Base-by-base conservation (phyloP, 2,113 vertebrate genomes). In the Eonycteris spelaea region DNA sequence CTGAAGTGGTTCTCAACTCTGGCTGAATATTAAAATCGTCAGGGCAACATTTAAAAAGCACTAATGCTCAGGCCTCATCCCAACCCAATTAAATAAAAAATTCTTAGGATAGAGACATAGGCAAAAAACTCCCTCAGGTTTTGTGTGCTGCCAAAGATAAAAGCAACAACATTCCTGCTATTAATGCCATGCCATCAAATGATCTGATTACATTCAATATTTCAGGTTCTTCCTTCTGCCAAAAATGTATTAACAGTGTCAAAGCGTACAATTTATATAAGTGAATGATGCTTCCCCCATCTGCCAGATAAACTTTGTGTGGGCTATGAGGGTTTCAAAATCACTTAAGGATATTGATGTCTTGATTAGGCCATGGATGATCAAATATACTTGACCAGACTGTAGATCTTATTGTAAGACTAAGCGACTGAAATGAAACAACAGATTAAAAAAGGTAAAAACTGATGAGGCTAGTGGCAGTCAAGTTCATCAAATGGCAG, bases 51-150 rank as follows among this genome's bases (percentile, higher is more conserved):
- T 71, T 90, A 24, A 95, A 83, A 80, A 83, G 45, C 65, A 80
- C 19, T 83, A 40, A 85, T 65, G 71, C 6, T 74, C 53, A 90
- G 80, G 35, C 10, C 28, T 82, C 75, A 79, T 67, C 51, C 30
- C 77, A 86, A 61, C 15, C 8, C 53, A 96, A 88, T 68, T 90
- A 94, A 73, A 85, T 85, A 57, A 95, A 77, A 95, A 86, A 51
- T 91, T 90, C 73, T 48, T 30, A 40, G 7, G 15, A 19, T 28
- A 26, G 12, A 93, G 26, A 30, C 15, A 84, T 12, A 86, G 73
- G 14, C 30, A 91, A 51, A 84, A 90, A 38, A 28, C 13, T 78
- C 38, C 28, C 68, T 71, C 57, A 19, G 43, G 33, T 59, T 88
- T 96, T 71, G 75, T 24, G 53, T 51, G 40, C 6, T 48, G 21